Evolutionary conservation across 2,888 invertebrate genomes (phyloP).

Genomic region (Drosophila siamana): DNA sequence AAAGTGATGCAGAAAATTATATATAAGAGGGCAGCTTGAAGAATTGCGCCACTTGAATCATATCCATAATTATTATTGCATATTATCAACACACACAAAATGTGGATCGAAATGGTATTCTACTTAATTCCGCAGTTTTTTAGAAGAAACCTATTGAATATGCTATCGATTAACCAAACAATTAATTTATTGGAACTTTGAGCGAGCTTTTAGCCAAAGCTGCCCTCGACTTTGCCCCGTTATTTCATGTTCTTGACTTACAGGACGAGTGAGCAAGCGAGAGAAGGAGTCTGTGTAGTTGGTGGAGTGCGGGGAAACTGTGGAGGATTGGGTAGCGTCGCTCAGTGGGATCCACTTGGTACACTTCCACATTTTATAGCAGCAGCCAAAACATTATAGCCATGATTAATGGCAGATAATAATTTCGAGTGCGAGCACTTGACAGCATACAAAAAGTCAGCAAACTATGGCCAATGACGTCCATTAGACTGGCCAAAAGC

Average conservation of each 20-base stretch:
- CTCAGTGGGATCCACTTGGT: constrained; percentile 65
- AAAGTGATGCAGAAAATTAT: constrained; percentile 78
- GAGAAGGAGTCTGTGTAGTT: neutral
- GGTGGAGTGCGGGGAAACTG: too few species aligned
- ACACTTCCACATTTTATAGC: constrained; percentile 75
- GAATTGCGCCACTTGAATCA: neutral
- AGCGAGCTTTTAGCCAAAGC: constrained; percentile 39
- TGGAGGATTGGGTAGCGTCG: neutral
- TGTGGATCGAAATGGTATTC: too few species aligned
- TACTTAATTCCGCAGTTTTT: too few species aligned
- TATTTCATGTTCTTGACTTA: constrained; percentile 45
- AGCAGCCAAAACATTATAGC: constrained; percentile 81
- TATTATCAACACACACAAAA: neutral
- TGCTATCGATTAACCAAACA: neutral
- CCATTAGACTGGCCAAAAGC: constrained; percentile 69
- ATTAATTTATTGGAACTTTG: too few species aligned
- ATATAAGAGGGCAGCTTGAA: constrained; percentile 54
- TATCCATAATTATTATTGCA: neutral
- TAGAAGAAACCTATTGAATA: too few species aligned
- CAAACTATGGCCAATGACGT: constrained; percentile 81
- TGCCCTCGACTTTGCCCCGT: constrained; percentile 45
- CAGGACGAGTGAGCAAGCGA: neutral
- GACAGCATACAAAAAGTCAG: constrained; percentile 81
- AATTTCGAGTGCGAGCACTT: constrained; percentile 81
- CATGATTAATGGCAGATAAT: constrained; percentile 84